Evolutionary conservation across 1,140 invertebrate species (phyloP).

Genomic region (Listronotus bonariensis): DNA sequence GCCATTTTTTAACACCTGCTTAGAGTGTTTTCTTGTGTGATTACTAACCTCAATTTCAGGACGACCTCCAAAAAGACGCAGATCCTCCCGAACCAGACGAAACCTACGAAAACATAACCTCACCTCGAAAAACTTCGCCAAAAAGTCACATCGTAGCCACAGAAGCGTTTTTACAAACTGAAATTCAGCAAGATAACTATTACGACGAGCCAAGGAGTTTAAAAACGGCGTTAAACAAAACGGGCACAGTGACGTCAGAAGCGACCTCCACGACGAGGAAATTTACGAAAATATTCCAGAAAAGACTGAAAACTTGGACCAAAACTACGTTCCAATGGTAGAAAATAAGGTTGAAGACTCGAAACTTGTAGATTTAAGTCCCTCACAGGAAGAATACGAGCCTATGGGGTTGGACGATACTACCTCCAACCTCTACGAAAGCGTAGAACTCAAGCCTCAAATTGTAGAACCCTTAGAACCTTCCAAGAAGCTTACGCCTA

Average conservation of each 20-base stretch:
- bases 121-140: slow-evolving; percentile 10
- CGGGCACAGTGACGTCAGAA: slow-evolving; percentile 17
- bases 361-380: slow-evolving; percentile 29
- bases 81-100: slow-evolving; percentile 38
- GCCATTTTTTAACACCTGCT: slow-evolving; percentile 3
- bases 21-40: slow-evolving; percentile 35
- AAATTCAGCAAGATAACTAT: slow-evolving; percentile 37
- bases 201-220: slow-evolving; percentile 36
- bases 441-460: slow-evolving; percentile 15
- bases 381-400: slow-evolving; percentile 28
- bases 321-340: slow-evolving; percentile 31
- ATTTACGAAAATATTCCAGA: slow-evolving; percentile 43
- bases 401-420: slow-evolving; percentile 10
- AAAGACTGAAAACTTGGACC: slow-evolving; percentile 40
- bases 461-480: slow-evolving; percentile 2
- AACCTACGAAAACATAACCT: slow-evolving; percentile 40
- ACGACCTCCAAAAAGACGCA: slow-evolving; percentile 38
- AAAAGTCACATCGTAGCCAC: slow-evolving; percentile 26
- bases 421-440: slow-evolving; percentile 26
- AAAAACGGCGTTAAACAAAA: slow-evolving; percentile 33
- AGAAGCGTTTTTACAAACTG: slow-evolving; percentile 34
- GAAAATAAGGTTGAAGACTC: slow-evolving; percentile 18
- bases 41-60: slow-evolving; percentile 47
- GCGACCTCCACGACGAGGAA: slow-evolving; percentile 26
- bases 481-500: slow-evolving; percentile 14